Evolutionary conservation across 2,113 vertebrate species (phyloP).

Genomic region (Neomonachus schauinslandi): DNA sequence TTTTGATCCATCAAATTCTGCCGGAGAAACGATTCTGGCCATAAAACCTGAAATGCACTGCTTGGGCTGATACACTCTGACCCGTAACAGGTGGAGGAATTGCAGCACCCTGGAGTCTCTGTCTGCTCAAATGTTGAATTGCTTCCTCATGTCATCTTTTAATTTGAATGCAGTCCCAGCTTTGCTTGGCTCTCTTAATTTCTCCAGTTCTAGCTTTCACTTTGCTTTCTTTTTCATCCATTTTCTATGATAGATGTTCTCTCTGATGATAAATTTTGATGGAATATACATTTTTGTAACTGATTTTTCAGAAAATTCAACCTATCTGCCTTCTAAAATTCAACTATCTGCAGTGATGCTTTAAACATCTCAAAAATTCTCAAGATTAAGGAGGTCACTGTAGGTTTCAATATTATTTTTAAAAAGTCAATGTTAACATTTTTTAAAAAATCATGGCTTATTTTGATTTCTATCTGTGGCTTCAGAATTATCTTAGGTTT

Average conservation of each 20-base stretch:
- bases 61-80: background rate
- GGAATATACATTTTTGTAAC: background rate
- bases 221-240: background rate
- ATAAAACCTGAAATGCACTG: background rate
- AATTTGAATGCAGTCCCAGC: background rate
- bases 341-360: background rate
- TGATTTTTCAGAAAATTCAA: background rate
- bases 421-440: background rate
- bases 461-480: background rate
- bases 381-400: background rate
- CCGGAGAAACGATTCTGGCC: background rate
- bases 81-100: fast-evolving
- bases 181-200: background rate
- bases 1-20: background rate
- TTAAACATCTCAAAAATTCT: background rate
- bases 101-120: background rate
- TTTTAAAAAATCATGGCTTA: background rate
- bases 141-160: background rate
- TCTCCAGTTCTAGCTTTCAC: background rate
- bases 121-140: background rate
- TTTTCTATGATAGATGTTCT: background rate
- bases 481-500: background rate
- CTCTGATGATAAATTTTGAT: background rate
- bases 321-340: background rate
- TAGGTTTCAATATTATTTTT: background rate